These are phyloP conservation scores for Scaptomyza tumidula DNA, from an alignment of 2,888 invertebrate genomes.

Conservation along the genomic window DNA sequence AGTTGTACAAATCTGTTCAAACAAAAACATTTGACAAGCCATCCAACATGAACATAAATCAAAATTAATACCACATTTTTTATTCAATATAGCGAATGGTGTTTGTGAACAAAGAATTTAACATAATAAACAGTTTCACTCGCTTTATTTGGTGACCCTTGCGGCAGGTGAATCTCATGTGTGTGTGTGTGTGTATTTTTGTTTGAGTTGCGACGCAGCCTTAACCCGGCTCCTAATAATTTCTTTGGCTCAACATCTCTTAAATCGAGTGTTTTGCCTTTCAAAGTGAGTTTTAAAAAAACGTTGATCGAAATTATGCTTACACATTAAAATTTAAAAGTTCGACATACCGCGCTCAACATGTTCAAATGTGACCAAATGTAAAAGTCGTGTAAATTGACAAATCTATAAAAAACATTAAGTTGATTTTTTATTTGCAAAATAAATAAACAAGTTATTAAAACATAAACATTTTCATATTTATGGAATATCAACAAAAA, in stretches of 20 bases:
- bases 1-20: constrained; percentile 13
- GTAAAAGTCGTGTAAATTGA: not conserved
- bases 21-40: constrained; percentile 15
- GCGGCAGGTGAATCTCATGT: constrained; percentile 43
- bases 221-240: constrained; percentile 37
- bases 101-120: constrained; percentile 7
- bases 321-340: constrained; percentile 23
- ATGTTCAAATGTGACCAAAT: constrained; percentile 39
- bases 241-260: not conserved
- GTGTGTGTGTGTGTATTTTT: not conserved
- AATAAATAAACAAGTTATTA: too few species aligned
- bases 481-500: too few species aligned
- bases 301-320: not conserved
- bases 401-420: not conserved
- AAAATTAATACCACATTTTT: not conserved
- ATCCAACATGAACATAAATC: constrained; percentile 8
- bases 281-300: not conserved
- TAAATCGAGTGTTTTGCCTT: not conserved
- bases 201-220: not conserved
- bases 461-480: too few species aligned
- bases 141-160: constrained; percentile 10
- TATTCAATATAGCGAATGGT: not conserved
- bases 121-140: constrained; percentile 7
- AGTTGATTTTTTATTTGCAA: not conserved
- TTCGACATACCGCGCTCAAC: constrained; percentile 12